Percentiles rank a stretch among this genome's conserved stretches.
Evolutionary conservation across 2,888 invertebrate species (phyloP).

Genomic region (Lycophotia porphyrea): DNA sequence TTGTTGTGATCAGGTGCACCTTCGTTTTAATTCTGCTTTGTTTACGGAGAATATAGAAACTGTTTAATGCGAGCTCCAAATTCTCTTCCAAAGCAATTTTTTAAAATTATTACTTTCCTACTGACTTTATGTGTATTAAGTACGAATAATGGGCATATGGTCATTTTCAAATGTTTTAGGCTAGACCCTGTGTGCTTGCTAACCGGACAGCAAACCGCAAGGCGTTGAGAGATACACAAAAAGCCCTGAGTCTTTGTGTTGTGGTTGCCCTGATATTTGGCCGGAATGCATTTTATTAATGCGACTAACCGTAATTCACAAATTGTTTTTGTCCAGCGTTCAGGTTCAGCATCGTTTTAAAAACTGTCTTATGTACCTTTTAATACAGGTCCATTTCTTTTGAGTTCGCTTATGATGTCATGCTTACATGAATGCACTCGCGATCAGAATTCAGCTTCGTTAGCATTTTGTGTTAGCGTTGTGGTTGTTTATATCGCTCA

Average conservation of each 20-base stretch:
- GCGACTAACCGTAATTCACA: conserved; percentile 16
- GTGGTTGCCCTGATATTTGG: conserved; percentile 36
- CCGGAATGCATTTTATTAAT: conserved; percentile 18
- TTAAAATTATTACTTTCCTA: background rate
- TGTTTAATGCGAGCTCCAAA: background rate
- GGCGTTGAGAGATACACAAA: conserved; percentile 21
- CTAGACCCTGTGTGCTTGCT: conserved; percentile 5
- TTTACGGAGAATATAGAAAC: background rate
- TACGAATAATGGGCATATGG: background rate
- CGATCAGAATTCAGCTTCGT: conserved; percentile 22
- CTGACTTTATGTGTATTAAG: background rate
- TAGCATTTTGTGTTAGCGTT: conserved; percentile 12
- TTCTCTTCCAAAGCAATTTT: background rate
- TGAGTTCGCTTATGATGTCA: conserved; percentile 22
- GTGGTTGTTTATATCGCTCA: conserved; percentile 2
- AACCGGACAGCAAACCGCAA: conserved; percentile 32
- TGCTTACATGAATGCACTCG: conserved; percentile 29
- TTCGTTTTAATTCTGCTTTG: conserved; percentile 12
- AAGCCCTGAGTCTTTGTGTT: conserved; percentile 24
- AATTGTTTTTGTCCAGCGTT: conserved; percentile 2
- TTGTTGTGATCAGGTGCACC: conserved; percentile 12
- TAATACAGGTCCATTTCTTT: conserved; percentile 13
- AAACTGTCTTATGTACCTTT: background rate
- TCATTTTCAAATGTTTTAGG: conserved; percentile 2
- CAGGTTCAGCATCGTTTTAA: conserved; percentile 6